Base-by-base conservation (phyloP, 2,113 vertebrate genomes). In the Silurus glanis region DNA sequence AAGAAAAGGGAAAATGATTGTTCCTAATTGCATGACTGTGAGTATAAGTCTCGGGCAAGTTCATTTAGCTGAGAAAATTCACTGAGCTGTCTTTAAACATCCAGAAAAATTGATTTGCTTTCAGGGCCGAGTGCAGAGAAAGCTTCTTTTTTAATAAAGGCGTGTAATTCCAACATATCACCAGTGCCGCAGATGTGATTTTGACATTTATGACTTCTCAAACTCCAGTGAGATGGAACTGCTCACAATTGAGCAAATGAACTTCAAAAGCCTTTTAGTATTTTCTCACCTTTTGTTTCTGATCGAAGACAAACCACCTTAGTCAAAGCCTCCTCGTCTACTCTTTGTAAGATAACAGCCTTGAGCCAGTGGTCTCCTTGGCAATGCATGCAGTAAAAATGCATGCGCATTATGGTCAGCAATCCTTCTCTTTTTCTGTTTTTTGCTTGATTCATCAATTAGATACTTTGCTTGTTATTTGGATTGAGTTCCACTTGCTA, bases 311-410 rank as follows among this genome's bases (percentile, higher is more conserved):
- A 67, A 17, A 69, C 69, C 37, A 19, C 61, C 85, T 51, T 86
- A 47, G 56, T 83, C 37, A 67, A 74, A 86, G 53, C 74, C 66
- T 72, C 69, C 51, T 64, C 45, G 28, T 87, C 10, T 79, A 51
- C 23, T 85, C 83, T 58, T 87, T 72, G 79, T 89, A 82, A 81
- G n/a, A 80, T 82, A 82, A 76, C 78, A 72, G 55, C 56, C 16
- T 4, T 10, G 13, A 69, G 80, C 17, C 69, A 72, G 58, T 84
- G 28, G 64, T 72, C 81, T 62, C 66, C 56, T 76, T 61, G 59
- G 69, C 51, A 56, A 8, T 62, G 72, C 64, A 71, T 74, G 69
- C 51, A 56, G 13, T 62, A 59, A 78, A 71, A n/a, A 61, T 59
- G 75, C 66, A 85, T 10, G 19, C 64, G 67, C 49, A 49, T 75